Conservation (phyloP, 92 coral and sea anemone species). For the Porites cylindrica region DNA sequence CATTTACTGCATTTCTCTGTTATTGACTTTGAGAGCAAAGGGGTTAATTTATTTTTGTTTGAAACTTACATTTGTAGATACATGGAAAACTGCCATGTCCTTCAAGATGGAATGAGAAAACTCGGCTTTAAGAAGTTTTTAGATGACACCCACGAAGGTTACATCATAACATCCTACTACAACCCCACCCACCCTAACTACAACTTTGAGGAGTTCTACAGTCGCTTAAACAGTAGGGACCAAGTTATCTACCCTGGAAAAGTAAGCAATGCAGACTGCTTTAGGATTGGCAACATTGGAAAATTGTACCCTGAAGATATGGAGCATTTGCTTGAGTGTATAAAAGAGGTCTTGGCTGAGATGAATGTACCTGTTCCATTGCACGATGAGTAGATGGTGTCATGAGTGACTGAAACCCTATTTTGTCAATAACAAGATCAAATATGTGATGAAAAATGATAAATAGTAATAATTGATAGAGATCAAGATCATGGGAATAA, state of each 20-base stretch:
- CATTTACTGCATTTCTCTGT: no score
- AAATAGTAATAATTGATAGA: no score
- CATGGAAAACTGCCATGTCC: slow-evolving; percentile 90
- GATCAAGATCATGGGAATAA: no score
- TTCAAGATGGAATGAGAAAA: slow-evolving; percentile 92
- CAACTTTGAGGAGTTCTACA: slow-evolving; percentile 88
- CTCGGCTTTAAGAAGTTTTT: slow-evolving; percentile 93
- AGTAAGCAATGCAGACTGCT: slow-evolving; percentile 92
- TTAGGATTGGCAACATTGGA: slow-evolving; percentile 96
- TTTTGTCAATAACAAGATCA: no score
- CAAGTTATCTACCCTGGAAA: slow-evolving; percentile 98
- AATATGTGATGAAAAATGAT: no score
- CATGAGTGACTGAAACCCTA: no score
- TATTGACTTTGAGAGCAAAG: no score
- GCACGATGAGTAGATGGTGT: not conserved
- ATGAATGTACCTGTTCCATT: slow-evolving; percentile 89
- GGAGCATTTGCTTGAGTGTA: slow-evolving; percentile 85
- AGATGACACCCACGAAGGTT: slow-evolving; percentile 94
- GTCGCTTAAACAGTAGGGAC: slow-evolving; percentile 80
- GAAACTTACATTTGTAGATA: slow-evolving; percentile 59
- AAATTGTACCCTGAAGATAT: slow-evolving; percentile 90
- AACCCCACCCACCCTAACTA: slow-evolving; percentile 92
- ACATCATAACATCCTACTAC: slow-evolving; percentile 93
- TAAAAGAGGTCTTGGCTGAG: slow-evolving; percentile 80
- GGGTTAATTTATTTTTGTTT: not conserved